Base-by-base conservation (phyloP, 2,888 invertebrate genomes). In the Rotaria macrura region DNA sequence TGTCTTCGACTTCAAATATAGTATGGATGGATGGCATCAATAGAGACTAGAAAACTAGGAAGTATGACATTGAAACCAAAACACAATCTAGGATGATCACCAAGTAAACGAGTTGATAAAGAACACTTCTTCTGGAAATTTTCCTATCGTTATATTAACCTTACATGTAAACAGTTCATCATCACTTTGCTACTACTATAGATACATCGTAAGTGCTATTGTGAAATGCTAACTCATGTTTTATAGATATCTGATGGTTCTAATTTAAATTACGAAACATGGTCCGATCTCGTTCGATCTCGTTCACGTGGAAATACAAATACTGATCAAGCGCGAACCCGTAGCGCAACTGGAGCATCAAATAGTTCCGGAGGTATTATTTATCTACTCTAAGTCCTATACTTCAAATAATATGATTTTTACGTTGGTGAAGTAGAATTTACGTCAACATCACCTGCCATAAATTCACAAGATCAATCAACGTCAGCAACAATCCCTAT, bases 251-350 rank as follows among this genome's bases (percentile, higher is more conserved):
- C 79, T 14, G 43, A 79, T 79, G 79, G 79, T n/a, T 79, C 43
- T n/a, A 79, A 79, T 43, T 40, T 79, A 40, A 40, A 40, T n/a
- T 40, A n/a, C 14, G 79, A 79, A 43, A 79, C 79, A 10, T 79
- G 79, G 79, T 43, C 43, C 0, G 79, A 79, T 79, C 43, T 79
- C n/a, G 79, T 43, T 25, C 79, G 79, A 43, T 79, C 79, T 38
- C 79, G 79, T 40, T 40, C 79, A 79, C 79, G 79, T 40, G 79
- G 43, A 43, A 79, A 43, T 43, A 79, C 79, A 40, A 79, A 79
- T 79, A 25, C 79, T 14, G 79, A 79, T 79, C 43, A 43, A 43
- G 43, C 43, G n/a, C 79, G 79, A 25, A 43, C 79, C 10, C 79
- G 79, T 43, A 79, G 79, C n/a, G 43, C 40, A 10, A 79, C 79